phyloP scores from a whole-genome alignment of 2,797 vertebrate species.

The Cyclopterus lumpus region DNA sequence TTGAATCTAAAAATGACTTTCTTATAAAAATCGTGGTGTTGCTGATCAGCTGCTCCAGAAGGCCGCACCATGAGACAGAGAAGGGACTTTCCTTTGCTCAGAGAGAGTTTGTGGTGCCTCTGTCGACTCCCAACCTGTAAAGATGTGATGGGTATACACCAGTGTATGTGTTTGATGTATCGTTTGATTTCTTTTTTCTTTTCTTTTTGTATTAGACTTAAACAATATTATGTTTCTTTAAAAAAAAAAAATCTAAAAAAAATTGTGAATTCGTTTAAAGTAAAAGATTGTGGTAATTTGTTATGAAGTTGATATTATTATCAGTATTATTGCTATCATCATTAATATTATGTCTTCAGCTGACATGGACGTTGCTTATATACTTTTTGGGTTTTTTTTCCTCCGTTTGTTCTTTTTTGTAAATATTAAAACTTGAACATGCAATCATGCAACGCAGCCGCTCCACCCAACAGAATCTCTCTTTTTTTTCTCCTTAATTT shows the following conservation, averaged over 20 bases:
- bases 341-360: conserved; percentile 71
- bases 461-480: conserved; percentile 60
- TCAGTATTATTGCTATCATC: conserved; percentile 70
- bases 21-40: neutral
- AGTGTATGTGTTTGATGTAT: conserved; percentile 77
- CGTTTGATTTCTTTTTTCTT: conserved; percentile 68
- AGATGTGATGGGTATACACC: conserved; percentile 73
- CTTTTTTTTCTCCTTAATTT: conserved; percentile 63
- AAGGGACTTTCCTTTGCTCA: conserved; percentile 70
- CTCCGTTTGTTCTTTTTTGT: conserved; percentile 71
- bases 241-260: conserved; percentile 44
- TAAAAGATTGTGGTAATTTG: conserved; percentile 80
- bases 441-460: conserved; percentile 69
- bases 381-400: conserved; percentile 37
- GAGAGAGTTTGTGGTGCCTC: conserved; percentile 74
- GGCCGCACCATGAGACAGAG: conserved; percentile 66
- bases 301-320: conserved; percentile 74
- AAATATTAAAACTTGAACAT: conserved; percentile 84
- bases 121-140: conserved; percentile 66
- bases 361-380: conserved; percentile 66
- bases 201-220: conserved; percentile 79
- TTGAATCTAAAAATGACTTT: conserved; percentile 37
- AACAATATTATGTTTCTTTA: conserved; percentile 73
- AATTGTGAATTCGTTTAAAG: conserved; percentile 77
- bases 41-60: conserved; percentile 54